Conservation (phyloP, 2,888 invertebrate genomes). For the Drosophila atripex region DNA sequence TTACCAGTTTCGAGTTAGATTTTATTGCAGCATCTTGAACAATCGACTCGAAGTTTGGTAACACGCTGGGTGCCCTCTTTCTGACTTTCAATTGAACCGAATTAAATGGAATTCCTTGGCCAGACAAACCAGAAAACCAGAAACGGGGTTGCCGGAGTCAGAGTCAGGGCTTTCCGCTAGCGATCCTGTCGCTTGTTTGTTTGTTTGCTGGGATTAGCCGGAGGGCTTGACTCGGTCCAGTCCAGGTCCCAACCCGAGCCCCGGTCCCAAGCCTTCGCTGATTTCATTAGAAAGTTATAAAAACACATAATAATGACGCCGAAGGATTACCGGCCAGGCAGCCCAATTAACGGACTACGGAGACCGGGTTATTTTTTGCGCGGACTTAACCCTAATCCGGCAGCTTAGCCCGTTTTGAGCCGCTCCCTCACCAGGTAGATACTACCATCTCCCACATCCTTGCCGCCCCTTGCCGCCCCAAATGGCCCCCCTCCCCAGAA, state of each 20-base stretch:
- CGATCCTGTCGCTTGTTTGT: slow-evolving; percentile 7
- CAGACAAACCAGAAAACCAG: slow-evolving; percentile 17
- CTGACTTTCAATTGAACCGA: slow-evolving; percentile 57
- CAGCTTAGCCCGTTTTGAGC: slow-evolving; percentile 40
- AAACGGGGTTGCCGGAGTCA: slow-evolving; percentile 31
- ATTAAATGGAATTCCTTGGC: slow-evolving; percentile 38
- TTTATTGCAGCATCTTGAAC: slow-evolving; percentile 83
- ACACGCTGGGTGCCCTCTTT: slow-evolving; percentile 69
- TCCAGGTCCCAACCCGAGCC: neutral
- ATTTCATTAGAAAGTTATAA: slow-evolving; percentile 72
- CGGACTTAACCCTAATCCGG: slow-evolving; percentile 25
- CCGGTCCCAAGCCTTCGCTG: slow-evolving; percentile 10
- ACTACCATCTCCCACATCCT: neutral
- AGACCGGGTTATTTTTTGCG: slow-evolving; percentile 39
- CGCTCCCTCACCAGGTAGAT: slow-evolving; percentile 20
- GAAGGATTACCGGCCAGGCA: slow-evolving; percentile 44
- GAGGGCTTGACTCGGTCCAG: slow-evolving; percentile 40
- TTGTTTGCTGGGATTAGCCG: slow-evolving; percentile 34
- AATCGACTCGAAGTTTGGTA: slow-evolving; percentile 64
- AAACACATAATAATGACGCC: slow-evolving; percentile 54
- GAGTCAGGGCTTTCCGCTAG: slow-evolving; percentile 34
- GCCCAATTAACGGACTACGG: slow-evolving; percentile 45
- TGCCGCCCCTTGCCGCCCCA: neutral
- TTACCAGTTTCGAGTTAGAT: slow-evolving; percentile 71
- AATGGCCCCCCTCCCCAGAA: neutral